phyloP scores from a whole-genome alignment of 35 echinoderm and acorn worm genomes.

The Nesometra sesokonis region DNA sequence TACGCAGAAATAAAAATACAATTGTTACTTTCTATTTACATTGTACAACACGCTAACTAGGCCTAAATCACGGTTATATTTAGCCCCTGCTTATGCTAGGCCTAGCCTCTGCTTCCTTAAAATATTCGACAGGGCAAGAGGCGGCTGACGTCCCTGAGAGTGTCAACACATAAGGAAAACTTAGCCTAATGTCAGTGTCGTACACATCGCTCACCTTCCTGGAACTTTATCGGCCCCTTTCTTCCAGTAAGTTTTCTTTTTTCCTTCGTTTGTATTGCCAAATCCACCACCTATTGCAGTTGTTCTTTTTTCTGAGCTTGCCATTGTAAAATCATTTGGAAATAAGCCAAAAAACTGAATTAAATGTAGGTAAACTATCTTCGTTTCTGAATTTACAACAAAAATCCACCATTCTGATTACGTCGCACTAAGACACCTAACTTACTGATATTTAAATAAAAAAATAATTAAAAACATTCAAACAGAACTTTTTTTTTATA shows the following conservation, averaged over 20 bases:
- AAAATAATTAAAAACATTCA: too few species aligned
- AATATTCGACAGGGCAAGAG: too few species aligned
- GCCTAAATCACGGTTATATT: too few species aligned
- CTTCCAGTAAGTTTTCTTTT: not conserved
- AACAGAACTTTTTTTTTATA: too few species aligned
- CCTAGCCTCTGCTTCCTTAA: too few species aligned
- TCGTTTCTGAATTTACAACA: not conserved
- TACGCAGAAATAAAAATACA: too few species aligned
- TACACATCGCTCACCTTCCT: not conserved
- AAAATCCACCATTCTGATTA: not conserved
- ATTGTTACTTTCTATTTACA: too few species aligned
- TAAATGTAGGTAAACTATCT: not conserved
- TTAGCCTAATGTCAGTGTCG: too few species aligned
- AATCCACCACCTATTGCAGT: not conserved
- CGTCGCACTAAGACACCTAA: not conserved
- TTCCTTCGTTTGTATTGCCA: not conserved
- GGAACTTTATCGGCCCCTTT: not conserved
- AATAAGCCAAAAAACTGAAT: not conserved
- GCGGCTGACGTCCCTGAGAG: too few species aligned
- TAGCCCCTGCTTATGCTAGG: too few species aligned
- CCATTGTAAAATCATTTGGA: not conserved
- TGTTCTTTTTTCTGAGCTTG: not conserved
- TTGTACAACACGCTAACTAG: too few species aligned
- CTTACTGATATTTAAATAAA: not conserved
- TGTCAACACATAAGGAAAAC: too few species aligned